phyloP scores from a whole-genome alignment of 2,113 vertebrate species.

The Nicator chloris region DNA sequence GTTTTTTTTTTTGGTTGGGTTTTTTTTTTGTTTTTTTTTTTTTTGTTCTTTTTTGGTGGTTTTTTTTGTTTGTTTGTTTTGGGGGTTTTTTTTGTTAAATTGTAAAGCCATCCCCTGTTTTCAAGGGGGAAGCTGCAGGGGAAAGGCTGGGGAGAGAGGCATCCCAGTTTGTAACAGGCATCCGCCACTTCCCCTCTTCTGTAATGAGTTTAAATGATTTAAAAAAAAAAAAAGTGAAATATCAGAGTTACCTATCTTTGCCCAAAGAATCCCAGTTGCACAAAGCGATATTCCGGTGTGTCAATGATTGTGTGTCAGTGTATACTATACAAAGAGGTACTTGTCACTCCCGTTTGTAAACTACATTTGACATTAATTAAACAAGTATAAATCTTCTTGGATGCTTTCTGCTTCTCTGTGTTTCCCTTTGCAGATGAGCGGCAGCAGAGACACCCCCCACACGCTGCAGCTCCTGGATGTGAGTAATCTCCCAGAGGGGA shows the following conservation, averaged over 20 bases:
- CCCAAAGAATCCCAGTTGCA: slow-evolving; percentile 80
- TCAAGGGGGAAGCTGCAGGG: background rate
- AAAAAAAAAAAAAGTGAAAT: background rate
- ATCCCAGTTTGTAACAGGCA: background rate
- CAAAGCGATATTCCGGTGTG: slow-evolving; percentile 78
- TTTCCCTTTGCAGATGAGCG: background rate
- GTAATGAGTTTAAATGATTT: slow-evolving; percentile 30
- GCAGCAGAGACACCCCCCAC: background rate
- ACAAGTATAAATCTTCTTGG: slow-evolving; percentile 80
- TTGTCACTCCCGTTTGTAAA: slow-evolving; percentile 95
- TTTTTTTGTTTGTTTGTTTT: background rate
- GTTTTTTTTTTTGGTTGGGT: slow-evolving; percentile 50
- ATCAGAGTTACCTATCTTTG: slow-evolving; percentile 54
- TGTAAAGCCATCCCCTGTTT: slow-evolving; percentile 64
- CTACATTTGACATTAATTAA: slow-evolving; percentile 96
- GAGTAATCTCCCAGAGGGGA: background rate
- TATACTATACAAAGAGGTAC: slow-evolving; percentile 94
- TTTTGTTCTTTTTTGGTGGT: too few species aligned
- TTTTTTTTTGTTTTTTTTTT: background rate
- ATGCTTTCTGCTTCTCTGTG: background rate
- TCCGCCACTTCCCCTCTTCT: background rate
- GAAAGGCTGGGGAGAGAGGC: background rate
- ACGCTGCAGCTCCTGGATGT: background rate
- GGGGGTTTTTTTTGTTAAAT: background rate
- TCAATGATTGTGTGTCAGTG: slow-evolving; percentile 88